phyloP scores from a whole-genome alignment of 2,888 invertebrate species.

The Thera obeliscata region DNA sequence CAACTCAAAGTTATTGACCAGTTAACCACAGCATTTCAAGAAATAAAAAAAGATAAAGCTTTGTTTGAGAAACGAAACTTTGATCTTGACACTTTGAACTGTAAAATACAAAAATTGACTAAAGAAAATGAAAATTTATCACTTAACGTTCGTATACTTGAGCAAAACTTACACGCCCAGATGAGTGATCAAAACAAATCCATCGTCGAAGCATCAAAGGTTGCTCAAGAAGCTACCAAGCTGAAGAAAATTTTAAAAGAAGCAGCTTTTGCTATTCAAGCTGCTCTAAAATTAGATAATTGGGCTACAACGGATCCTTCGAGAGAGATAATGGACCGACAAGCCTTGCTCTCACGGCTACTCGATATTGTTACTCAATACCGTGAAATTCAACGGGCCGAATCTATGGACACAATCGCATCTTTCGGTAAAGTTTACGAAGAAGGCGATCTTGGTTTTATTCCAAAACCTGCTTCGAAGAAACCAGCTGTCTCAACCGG shows the following conservation, averaged over 20 bases:
- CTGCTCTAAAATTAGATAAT: conserved; percentile 81
- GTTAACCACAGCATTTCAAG: conserved; percentile 84
- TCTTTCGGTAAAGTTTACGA: conserved; percentile 84
- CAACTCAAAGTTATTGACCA: conserved; percentile 87
- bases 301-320: conserved; percentile 66
- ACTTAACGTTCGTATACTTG: conserved; percentile 76
- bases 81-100: conserved; percentile 69
- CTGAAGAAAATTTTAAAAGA: conserved; percentile 85
- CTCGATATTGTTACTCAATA: conserved; percentile 80
- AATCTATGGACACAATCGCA: conserved; percentile 73
- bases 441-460: conserved; percentile 87
- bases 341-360: conserved; percentile 82
- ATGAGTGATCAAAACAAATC: conserved; percentile 77
- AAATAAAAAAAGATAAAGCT: conserved; percentile 75
- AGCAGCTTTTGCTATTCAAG: conserved; percentile 85
- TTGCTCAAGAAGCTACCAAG: conserved; percentile 81
- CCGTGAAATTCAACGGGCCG: conserved; percentile 67
- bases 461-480: conserved; percentile 77
- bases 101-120: conserved; percentile 69
- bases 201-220: conserved; percentile 70
- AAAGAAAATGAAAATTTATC: conserved; percentile 75
- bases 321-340: conserved; percentile 73
- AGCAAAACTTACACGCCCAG: conserved; percentile 84
- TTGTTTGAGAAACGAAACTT: conserved; percentile 69
- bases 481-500: conserved; percentile 49